Base-by-base conservation (phyloP, 2,888 invertebrate species). In the Lithophane ornitopus region DNA sequence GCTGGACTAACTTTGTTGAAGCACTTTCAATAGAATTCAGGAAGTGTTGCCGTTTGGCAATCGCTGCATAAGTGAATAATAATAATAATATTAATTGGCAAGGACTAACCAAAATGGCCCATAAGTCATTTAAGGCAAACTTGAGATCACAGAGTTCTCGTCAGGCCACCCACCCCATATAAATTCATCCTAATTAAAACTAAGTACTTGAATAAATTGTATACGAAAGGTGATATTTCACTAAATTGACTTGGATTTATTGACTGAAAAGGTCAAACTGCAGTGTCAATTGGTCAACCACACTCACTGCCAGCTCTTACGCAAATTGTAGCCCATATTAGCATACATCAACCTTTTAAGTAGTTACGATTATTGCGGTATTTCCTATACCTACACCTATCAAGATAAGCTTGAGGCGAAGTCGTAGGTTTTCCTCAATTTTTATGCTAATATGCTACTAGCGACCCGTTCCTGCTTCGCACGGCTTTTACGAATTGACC, bases 251-350 rank as follows among this genome's bases (percentile, higher is more conserved):
- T 70, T 68, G 63, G 59, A 80, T 78, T 81, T 80, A 85, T 76
- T 71, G 73, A 71, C 54, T 59, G 26, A 75, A 77, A 77, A 84
- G 88, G 89, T 87, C 87, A 84, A 22, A 71, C 71, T 61, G 69
- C 67, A 67, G 76, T 72, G 82, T 87, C 84, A 87, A 88, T 84
- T 88, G 80, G 74, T 74, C 72, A 74, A 49, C 59, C 19, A 54
- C 58, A 70, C 66, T 41, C 14, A 68, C 69, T 67, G 26, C 16
- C 74, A 63, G 49, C 65, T 76, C 39, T 81, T 76, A 44, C 65
- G 61, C 76, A 76, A 72, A 76, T 63, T 46, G 49, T 58, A 49
- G n/a, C 28, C n/a, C 41, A 56, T 22, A 79, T 80, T 70, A 70
- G 62, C 73, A 82, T 85, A 76, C 46, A 65, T 71, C 46, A 74